These are phyloP conservation scores for Sparidentex hasta DNA, from an alignment of 2,797 vertebrate species.

Conservation along the genomic window DNA sequence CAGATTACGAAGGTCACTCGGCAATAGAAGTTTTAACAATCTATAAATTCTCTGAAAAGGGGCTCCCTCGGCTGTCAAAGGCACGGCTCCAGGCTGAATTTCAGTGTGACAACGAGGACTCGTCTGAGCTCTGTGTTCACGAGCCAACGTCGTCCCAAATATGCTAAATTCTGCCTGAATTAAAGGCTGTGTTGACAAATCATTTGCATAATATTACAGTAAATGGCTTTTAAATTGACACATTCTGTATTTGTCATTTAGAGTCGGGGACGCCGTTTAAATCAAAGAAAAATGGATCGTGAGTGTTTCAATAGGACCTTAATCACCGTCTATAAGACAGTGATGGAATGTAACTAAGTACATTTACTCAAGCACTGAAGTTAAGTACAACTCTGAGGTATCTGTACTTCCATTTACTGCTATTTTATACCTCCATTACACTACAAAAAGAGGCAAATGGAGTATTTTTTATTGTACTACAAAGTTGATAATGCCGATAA, in stretches of 20 bases:
- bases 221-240: slow-evolving; percentile 11
- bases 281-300: background rate
- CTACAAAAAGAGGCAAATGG: too few species aligned
- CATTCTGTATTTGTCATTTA: background rate
- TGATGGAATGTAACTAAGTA: too few species aligned
- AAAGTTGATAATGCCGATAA: too few species aligned
- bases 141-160: slow-evolving; percentile 21
- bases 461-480: too few species aligned
- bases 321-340: too few species aligned
- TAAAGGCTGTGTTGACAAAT: slow-evolving; percentile 10
- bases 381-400: too few species aligned
- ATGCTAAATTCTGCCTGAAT: slow-evolving; percentile 18
- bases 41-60: slow-evolving; percentile 33
- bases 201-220: slow-evolving; percentile 26
- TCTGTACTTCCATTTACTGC: too few species aligned
- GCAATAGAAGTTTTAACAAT: slow-evolving; percentile 47
- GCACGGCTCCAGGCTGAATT: background rate
- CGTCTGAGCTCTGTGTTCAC: background rate
- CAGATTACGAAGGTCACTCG: slow-evolving; percentile 36
- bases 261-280: slow-evolving; percentile 1
- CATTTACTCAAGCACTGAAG: too few species aligned
- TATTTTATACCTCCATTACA: too few species aligned
- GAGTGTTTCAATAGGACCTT: background rate
- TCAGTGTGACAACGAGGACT: slow-evolving; percentile 7
- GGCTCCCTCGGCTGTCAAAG: slow-evolving; percentile 5